These are phyloP conservation scores for Zeus faber DNA, from an alignment of 2,113 vertebrate genomes.

Conservation along the genomic window DNA sequence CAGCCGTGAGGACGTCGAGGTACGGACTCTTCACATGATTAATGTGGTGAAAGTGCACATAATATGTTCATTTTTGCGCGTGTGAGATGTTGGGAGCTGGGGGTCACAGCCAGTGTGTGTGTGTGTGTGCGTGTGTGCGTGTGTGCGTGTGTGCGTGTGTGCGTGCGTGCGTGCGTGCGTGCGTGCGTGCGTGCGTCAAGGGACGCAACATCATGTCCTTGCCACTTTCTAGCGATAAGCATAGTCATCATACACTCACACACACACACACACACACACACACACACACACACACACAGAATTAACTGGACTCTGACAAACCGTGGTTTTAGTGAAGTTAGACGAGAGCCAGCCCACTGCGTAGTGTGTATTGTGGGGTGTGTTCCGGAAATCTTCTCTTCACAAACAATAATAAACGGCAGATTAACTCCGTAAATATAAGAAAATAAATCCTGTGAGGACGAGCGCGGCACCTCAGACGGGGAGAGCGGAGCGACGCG, in stretches of 20 bases:
- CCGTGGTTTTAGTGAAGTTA: constrained; percentile 33
- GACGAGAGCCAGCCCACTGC: constrained; percentile 26
- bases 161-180: too few relatives aligned
- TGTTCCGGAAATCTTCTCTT: neutral
- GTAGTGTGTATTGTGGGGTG: constrained; percentile 8
- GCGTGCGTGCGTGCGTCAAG: too few relatives aligned
- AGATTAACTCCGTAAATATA: too few relatives aligned
- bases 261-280: neutral
- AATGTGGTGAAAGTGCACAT: constrained; percentile 1
- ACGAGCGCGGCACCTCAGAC: constrained; percentile 40
- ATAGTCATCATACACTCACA: constrained; percentile 11
- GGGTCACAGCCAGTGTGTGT: too few relatives aligned
- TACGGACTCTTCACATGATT: constrained; percentile 22
- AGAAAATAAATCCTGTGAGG: constrained; percentile 43
- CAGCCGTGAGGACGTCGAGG: neutral
- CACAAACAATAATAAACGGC: constrained; percentile 27
- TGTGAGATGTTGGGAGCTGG: too few relatives aligned
- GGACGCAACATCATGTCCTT: neutral
- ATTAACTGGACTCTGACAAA: constrained; percentile 15
- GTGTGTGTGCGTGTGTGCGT: too few relatives aligned
- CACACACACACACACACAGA: constrained; percentile 9
- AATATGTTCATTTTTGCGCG: neutral
- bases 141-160: too few relatives aligned
- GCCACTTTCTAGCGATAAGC: constrained; percentile 26
- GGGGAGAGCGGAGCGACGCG: constrained; percentile 18